Evolutionary conservation across 2,797 vertebrate species (phyloP), one percentile per base, ranked within the genome.

Genomic region (Masticophis lateralis): DNA sequence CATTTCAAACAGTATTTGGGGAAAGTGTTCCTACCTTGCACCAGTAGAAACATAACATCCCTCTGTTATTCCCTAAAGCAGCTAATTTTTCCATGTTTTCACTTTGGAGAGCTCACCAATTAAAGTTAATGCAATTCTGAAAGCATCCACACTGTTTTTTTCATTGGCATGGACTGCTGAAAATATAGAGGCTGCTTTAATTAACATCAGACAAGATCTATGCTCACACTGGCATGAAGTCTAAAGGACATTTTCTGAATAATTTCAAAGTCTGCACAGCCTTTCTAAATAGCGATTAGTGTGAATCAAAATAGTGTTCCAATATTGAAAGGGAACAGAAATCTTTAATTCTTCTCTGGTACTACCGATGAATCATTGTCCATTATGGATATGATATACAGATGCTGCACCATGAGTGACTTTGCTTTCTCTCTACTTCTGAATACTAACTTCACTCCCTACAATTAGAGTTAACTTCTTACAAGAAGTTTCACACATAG

Each of bases 401-500:
- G 43, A 22, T 83, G 74, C 20, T 83, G 20, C 74, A 83, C 79
- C 74, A 83, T 47, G 10, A 83, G 43, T 25, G 20, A 83, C 43
- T 83, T 47, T 83, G 43, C 79, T 83, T 83, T 47, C 10, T 83
- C 43, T 83, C 20, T 83, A 43, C 74, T 83, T 83, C 22, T 83
- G 37, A 83, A 83, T 83, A 47, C 9, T 83, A 83, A 83, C 37
- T 83, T 83, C 10, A 83, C 43, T 47, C 47, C 79, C 43, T 47
- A 60, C 61, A 94, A 87, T 1, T 60, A 2, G 94, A 94, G 56
- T 92, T 27, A 83, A 91, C 94, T 94, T 53, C 95, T 74, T 87
- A 25, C 89, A 27, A 92, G 20, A 66, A 53, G 0, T 22, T 87
- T n/a, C 12, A 20, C 27, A 87, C 55, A 59, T 32, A 88, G 91